Conservation (phyloP, 2,888 invertebrate genomes). For the Eristalis tenax region DNA sequence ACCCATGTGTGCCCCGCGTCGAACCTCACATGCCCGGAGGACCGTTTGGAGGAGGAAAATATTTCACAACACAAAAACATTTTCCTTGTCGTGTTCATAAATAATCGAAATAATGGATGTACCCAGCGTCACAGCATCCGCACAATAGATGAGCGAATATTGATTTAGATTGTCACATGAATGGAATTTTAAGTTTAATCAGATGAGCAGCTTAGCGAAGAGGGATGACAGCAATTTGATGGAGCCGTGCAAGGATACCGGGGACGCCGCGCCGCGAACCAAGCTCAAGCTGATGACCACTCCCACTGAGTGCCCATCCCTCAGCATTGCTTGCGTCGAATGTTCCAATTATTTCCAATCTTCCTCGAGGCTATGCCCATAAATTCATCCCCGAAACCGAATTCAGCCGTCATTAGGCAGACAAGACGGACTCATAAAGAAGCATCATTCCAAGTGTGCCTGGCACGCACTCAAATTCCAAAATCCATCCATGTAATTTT, state of each 20-base stretch:
- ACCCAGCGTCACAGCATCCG: not conserved
- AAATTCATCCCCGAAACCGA: not conserved
- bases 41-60: not conserved
- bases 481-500: slow-evolving; percentile 1
- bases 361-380: not conserved
- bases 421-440: not conserved
- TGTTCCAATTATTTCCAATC: not conserved
- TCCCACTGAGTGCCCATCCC: not conserved
- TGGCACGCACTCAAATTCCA: slow-evolving; percentile 17
- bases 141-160: not conserved
- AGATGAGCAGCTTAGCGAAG: not conserved
- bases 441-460: not conserved
- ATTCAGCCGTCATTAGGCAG: slow-evolving; percentile 3
- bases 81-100: slow-evolving; percentile 11
- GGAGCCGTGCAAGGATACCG: too few species aligned
- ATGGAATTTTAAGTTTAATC: slow-evolving; percentile 31
- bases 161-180: slow-evolving; percentile 27
- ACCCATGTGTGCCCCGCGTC: not conserved
- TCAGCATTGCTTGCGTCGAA: not conserved
- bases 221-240: not conserved
- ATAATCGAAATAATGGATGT: slow-evolving; percentile 27
- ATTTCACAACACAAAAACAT: not conserved
- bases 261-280: not conserved
- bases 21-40: not conserved
- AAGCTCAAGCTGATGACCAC: not conserved